These are phyloP conservation scores for Liodrosophila aerea DNA, from an alignment of 2,888 invertebrate species.

Conservation along the genomic window DNA sequence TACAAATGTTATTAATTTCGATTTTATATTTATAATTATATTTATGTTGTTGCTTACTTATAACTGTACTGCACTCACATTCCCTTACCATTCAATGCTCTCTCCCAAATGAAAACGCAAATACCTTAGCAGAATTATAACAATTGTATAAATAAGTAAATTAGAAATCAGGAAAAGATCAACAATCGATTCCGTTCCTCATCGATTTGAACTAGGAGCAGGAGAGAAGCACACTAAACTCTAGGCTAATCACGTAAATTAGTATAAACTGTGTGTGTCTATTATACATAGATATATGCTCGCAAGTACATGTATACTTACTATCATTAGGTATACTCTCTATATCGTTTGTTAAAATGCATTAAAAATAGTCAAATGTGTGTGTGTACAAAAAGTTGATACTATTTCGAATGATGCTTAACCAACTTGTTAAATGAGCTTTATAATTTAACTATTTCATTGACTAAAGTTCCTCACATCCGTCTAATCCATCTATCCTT, in stretches of 20 bases:
- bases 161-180: slow-evolving; percentile 51
- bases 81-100: slow-evolving; percentile 27
- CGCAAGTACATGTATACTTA: slow-evolving; percentile 12
- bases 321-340: slow-evolving; percentile 21
- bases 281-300: slow-evolving; percentile 20
- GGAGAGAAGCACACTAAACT: slow-evolving; percentile 48
- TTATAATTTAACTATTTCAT: slow-evolving; percentile 59
- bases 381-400: slow-evolving; percentile 61
- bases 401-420: slow-evolving; percentile 58
- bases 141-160: slow-evolving; percentile 67
- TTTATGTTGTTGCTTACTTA: slow-evolving; percentile 37
- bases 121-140: slow-evolving; percentile 37
- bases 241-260: slow-evolving; percentile 3
- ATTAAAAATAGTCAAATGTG: slow-evolving; percentile 77
- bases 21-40: slow-evolving; percentile 31
- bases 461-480: slow-evolving; percentile 56
- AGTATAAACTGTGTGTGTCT: slow-evolving; percentile 21
- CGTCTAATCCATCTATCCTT: slow-evolving; percentile 6
- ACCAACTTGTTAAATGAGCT: slow-evolving; percentile 36
- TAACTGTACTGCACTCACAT: slow-evolving; percentile 48
- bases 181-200: slow-evolving; percentile 14
- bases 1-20: slow-evolving; percentile 30
- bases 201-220: neutral
- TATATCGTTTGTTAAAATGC: slow-evolving; percentile 62
- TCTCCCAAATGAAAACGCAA: slow-evolving; percentile 41